Percentiles rank a stretch among this genome's conserved stretches.
These are phyloP conservation scores for Chelidonichthys spinosus DNA, from an alignment of 2,797 vertebrate species.

Conservation along the genomic window DNA sequence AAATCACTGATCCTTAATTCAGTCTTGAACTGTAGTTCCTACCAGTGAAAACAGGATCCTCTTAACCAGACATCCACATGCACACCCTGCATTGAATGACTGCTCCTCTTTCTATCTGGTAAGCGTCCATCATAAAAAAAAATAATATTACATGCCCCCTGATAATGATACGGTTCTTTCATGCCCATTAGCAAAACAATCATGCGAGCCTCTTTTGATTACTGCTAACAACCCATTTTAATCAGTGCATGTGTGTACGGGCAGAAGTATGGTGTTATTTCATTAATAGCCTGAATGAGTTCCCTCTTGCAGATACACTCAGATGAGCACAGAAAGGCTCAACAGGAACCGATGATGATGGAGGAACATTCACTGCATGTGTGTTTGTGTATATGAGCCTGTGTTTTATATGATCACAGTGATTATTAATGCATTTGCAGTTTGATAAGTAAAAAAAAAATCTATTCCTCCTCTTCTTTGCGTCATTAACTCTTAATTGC, in stretches of 20 bases:
- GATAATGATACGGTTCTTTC: conserved; percentile 26
- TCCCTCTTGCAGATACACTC: conserved; percentile 26
- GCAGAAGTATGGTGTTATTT: conserved; percentile 17
- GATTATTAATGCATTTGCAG: conserved; percentile 46
- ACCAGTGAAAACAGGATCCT: not conserved
- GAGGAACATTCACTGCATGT: conserved; percentile 5
- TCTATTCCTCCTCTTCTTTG: conserved; percentile 35
- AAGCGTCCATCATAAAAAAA: conserved; percentile 5
- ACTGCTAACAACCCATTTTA: conserved; percentile 26
- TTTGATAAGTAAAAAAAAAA: conserved; percentile 43
- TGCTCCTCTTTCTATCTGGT: not conserved
- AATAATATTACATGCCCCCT: conserved; percentile 1
- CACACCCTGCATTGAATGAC: not conserved
- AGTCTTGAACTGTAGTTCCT: not conserved
- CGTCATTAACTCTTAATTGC: conserved; percentile 48
- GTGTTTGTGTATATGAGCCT: not conserved
- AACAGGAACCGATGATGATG: conserved; percentile 27
- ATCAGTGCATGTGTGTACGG: conserved; percentile 8
- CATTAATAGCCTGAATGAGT: conserved; percentile 19
- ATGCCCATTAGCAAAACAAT: conserved; percentile 40
- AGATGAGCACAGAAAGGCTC: conserved; percentile 22
- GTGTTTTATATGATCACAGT: conserved; percentile 35
- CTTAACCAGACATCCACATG: not conserved
- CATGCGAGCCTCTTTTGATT: conserved; percentile 26
- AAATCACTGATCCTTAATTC: not conserved